Percentiles rank a stretch among this genome's conserved stretches.
Evolutionary conservation across 2,797 vertebrate species (phyloP).

Genomic region (Lerista edwardsae): DNA sequence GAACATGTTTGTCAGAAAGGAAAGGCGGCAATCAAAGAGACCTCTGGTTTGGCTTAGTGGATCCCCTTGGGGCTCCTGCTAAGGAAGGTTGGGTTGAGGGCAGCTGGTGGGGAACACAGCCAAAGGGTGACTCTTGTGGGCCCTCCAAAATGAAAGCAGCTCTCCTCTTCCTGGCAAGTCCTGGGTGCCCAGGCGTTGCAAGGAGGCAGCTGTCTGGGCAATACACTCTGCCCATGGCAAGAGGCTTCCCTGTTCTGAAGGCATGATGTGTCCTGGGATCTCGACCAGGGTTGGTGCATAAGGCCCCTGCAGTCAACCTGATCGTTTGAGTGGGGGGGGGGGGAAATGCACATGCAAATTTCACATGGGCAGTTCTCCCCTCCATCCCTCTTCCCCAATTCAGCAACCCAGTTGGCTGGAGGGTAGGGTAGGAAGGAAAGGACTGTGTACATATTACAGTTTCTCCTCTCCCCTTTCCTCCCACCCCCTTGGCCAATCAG

Average conservation of each 20-base stretch:
- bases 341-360: neutral
- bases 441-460: no score
- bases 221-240: neutral
- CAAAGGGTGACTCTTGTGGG: neutral
- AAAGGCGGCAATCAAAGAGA: conserved; percentile 17
- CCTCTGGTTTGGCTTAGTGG: conserved; percentile 31
- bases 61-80: conserved; percentile 24
- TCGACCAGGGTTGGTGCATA: conserved; percentile 1
- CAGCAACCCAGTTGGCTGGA: no score
- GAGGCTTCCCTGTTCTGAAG: neutral
- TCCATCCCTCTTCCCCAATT: no score
- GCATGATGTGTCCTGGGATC: neutral
- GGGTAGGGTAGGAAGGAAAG: no score
- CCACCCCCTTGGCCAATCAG: neutral
- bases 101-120: neutral
- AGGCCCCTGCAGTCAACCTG: neutral
- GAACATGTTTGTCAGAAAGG: conserved; percentile 49
- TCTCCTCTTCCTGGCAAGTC: no score
- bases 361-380: no score
- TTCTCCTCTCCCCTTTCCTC: neutral
- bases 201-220: neutral
- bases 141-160: neutral
- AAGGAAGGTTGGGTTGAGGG: neutral
- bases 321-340: neutral
- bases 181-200: neutral